Evolutionary conservation across 2,113 vertebrate genomes (phyloP), one percentile per base, ranked within the genome.

Genomic region (Prionailurus viverrinus): DNA sequence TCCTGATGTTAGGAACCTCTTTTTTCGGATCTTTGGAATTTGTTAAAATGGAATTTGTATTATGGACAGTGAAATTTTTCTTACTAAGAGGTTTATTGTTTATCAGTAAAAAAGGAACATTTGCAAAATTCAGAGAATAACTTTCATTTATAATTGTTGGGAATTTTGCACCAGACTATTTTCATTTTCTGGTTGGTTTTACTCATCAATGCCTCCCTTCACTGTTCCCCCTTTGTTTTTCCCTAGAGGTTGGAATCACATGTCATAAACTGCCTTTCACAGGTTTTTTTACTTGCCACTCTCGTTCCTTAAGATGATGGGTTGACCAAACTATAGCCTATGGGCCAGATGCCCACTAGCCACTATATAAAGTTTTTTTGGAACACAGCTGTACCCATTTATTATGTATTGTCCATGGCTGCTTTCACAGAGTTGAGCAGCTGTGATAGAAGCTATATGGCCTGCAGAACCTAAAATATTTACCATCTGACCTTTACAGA

Each of bases 141-240:
- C 21, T 94, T 55, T 69, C 33, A 81, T 88, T 95, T 93, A 23
- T 69, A 90, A 65, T 84, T 91, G 33, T 84, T 71, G 31, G 78
- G 80, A 93, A 78, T 78, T 89, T 91, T 91, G 23, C 87, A 63
- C 10, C 41, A 66, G 63, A 63, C 84, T 87, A 89, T 66, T 94
- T 97, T 95, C 76, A 89, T 71, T 94, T 97, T 95, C 58, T 90
- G 18, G 14, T 65, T 91, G 36, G 0, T 96, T 90, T 94, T 96
- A 87, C n/a, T 31, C 61, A 78, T 76, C 10, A 41, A 3, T 91
- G 23, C n/a, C 14, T 91, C 12, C 55, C 27, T 53, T 93, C 39
- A 71, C 23, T 76, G 36, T 33, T 16, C 0, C 8, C 1, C 1
- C 10, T 5, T 16, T 16, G 16, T 14, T 25, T 11, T 65, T 19